Conservation (phyloP, 2,888 invertebrate species). For the Norana najaformis region DNA sequence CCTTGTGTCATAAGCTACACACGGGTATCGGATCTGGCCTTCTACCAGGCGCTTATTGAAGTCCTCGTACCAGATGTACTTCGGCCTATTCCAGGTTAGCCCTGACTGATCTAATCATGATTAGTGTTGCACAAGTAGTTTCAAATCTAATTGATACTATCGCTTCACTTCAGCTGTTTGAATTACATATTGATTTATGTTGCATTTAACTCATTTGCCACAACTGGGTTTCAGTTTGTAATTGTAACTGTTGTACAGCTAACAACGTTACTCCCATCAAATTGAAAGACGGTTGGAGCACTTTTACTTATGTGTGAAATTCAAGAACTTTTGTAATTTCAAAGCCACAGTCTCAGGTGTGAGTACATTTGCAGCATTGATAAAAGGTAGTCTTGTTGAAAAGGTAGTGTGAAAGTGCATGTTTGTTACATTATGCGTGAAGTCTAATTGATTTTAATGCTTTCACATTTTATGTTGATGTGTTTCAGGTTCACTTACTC, state of each 20-base stretch:
- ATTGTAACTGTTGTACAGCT: not conserved
- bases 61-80: conserved; percentile 35
- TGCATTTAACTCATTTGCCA: not conserved
- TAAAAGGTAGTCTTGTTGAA: not conserved
- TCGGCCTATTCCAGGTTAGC: conserved; percentile 34
- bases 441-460: not conserved
- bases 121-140: not conserved
- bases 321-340: not conserved
- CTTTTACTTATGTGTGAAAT: not conserved
- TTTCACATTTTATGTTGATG: not conserved
- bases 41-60: conserved; percentile 35
- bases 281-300: not conserved
- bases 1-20: conserved; percentile 32
- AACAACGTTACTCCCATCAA: not conserved
- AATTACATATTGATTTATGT: not conserved
- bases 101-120: not conserved
- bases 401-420: not conserved
- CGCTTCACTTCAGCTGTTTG: not conserved
- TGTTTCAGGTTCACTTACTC: conserved; percentile 33
- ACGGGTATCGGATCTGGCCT: conserved; percentile 28
- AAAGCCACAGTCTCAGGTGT: not conserved
- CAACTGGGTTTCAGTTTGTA: not conserved
- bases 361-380: not conserved
- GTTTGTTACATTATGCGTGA: no score
- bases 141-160: not conserved